Percentiles rank a stretch among this genome's conserved stretches.
Evolutionary conservation across 2,888 invertebrate species (phyloP).

Genomic region (Hirudinaria manillensis): DNA sequence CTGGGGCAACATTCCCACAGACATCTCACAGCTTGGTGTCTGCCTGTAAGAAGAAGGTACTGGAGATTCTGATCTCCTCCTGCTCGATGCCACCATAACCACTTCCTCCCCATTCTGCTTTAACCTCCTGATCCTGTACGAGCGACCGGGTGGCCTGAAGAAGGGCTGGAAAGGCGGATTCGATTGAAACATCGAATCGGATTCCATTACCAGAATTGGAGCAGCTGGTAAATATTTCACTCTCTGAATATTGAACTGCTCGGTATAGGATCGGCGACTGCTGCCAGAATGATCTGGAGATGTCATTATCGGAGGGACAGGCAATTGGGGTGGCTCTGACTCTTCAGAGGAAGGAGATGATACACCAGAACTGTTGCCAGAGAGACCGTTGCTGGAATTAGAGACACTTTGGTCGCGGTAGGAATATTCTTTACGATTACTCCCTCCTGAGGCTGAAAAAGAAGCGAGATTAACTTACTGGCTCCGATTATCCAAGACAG

Average conservation of each 20-base stretch:
- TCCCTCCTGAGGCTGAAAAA: too few relatives aligned
- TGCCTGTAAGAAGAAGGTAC: not conserved
- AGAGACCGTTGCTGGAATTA: too few relatives aligned
- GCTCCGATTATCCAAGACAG: too few relatives aligned
- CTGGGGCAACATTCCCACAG: too few relatives aligned
- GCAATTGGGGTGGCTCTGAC: too few relatives aligned
- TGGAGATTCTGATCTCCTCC: not conserved
- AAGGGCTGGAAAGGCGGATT: constrained; percentile 23
- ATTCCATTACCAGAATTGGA: constrained; percentile 12
- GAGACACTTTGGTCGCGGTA: too few relatives aligned
- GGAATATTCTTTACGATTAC: too few relatives aligned
- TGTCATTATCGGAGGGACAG: too few relatives aligned
- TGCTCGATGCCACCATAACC: not conserved
- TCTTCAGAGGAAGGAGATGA: too few relatives aligned
- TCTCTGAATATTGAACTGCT: constrained; percentile 10
- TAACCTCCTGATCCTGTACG: constrained; percentile 11
- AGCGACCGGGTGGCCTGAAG: constrained; percentile 22
- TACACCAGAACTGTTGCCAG: too few relatives aligned
- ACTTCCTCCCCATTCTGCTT: not conserved
- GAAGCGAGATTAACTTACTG: too few relatives aligned
- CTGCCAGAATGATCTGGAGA: not conserved
- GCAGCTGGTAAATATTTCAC: constrained; percentile 21
- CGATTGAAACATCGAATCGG: not conserved
- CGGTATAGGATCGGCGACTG: not conserved
- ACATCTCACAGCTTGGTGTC: not conserved